Percentiles rank a stretch among this genome's conserved stretches.
Evolutionary conservation across 2,797 vertebrate species (phyloP).

Genomic region (Tolypeutes matacus): DNA sequence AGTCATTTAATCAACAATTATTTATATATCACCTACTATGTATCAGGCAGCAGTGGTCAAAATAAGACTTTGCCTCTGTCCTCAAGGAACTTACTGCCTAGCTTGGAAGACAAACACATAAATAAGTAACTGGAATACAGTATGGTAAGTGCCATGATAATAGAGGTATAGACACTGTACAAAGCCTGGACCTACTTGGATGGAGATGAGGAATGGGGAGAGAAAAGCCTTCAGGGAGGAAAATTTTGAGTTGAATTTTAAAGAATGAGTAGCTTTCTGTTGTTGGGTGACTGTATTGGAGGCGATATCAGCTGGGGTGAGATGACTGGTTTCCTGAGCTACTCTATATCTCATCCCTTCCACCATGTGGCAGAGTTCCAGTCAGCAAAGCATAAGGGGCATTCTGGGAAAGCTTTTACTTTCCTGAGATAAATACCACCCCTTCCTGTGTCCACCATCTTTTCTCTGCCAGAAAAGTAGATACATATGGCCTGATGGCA

Average conservation of each 20-base stretch:
- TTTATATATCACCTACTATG: neutral
- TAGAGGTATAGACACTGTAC: neutral
- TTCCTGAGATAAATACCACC: neutral
- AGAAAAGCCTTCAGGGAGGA: neutral
- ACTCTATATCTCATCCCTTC: neutral
- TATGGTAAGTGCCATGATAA: neutral
- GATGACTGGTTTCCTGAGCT: neutral
- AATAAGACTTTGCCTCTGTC: neutral
- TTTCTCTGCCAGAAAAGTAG: neutral
- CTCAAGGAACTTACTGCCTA: neutral
- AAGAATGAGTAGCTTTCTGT: neutral
- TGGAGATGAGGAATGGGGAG: neutral
- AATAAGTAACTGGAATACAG: neutral
- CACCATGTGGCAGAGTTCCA: neutral
- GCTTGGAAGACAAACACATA: neutral
- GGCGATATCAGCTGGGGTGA: neutral
- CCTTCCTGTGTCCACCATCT: neutral
- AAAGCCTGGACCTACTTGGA: neutral
- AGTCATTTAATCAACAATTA: neutral
- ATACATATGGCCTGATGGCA: neutral
- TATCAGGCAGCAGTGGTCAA: neutral
- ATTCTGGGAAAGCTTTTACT: neutral
- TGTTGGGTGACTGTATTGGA: neutral
- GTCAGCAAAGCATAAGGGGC: neutral
- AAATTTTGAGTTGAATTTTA: constrained; percentile 4